Evolutionary conservation across 2,797 vertebrate species (phyloP).

Genomic region (Pogonophryne albipinna): DNA sequence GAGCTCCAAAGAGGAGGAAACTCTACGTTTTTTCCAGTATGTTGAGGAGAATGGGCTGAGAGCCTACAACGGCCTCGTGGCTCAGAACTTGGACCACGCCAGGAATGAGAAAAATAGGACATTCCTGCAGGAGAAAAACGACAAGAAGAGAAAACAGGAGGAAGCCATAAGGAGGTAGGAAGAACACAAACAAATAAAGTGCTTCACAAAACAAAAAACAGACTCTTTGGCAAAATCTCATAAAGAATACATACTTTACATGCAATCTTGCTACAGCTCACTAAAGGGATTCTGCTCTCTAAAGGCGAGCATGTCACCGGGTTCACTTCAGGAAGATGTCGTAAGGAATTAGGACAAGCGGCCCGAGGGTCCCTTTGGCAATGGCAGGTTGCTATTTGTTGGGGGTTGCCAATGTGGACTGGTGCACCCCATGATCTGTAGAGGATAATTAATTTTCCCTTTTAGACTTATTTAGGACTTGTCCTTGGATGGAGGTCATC

Average conservation of each 20-base stretch:
- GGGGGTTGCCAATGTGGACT: conserved; percentile 58
- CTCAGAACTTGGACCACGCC: conserved; percentile 95
- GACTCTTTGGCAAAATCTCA: background rate
- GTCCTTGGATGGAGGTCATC: conserved; percentile 75
- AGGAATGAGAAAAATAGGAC: conserved; percentile 96
- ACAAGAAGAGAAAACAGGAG: conserved; percentile 97
- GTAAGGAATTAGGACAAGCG: conserved; percentile 72
- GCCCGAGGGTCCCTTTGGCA: conserved; percentile 64
- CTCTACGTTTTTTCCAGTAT: conserved; percentile 95
- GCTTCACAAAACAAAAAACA: conserved; percentile 3
- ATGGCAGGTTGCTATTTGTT: conserved; percentile 71
- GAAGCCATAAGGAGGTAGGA: conserved; percentile 97
- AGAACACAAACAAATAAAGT: conserved; percentile 2
- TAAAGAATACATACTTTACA: background rate
- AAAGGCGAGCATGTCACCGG: conserved; percentile 38
- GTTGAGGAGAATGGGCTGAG: conserved; percentile 98
- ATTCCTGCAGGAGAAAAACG: conserved; percentile 96
- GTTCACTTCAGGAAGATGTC: conserved; percentile 54
- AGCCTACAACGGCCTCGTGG: conserved; percentile 93
- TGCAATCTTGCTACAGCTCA: conserved; percentile 1
- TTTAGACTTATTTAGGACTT: conserved; percentile 80
- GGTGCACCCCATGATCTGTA: conserved; percentile 56
- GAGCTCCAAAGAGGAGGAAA: conserved; percentile 94
- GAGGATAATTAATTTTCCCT: conserved; percentile 80
- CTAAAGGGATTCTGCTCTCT: conserved; percentile 11